These are phyloP conservation scores for Malurus elegans DNA, from an alignment of 2,113 vertebrate species.

Conservation along the genomic window DNA sequence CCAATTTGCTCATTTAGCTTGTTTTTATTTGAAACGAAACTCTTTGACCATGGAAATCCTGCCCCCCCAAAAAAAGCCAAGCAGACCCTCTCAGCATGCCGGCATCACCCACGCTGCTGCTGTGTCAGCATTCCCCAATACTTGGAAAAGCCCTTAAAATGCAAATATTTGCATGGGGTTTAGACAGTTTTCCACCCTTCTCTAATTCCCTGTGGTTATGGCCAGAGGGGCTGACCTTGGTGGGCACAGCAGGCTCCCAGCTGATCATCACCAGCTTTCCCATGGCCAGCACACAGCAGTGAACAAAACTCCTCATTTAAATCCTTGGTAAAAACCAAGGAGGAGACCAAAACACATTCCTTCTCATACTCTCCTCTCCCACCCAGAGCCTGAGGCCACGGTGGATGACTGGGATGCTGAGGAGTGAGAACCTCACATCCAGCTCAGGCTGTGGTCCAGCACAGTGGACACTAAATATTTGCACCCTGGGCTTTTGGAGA, in stretches of 20 bases:
- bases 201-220: neutral
- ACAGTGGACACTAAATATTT: neutral
- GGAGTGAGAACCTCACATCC: neutral
- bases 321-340: neutral
- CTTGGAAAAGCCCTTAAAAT: neutral
- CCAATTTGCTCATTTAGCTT: neutral
- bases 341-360: neutral
- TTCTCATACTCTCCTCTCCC: neutral
- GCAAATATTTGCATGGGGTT: constrained; percentile 24
- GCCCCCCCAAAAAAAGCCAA: neutral
- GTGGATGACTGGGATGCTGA: rapidly evolving
- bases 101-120: neutral
- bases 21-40: neutral
- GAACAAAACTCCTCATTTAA: neutral
- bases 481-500: neutral
- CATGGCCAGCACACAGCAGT: neutral
- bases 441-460: neutral
- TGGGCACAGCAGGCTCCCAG: neutral
- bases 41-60: neutral
- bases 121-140: neutral
- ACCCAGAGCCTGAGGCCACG: rapidly evolving
- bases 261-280: neutral
- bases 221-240: rapidly evolving
- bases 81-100: neutral
- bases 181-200: neutral